These are phyloP conservation scores for Akabosia matsudoensis DNA, from an alignment of 1,140 invertebrate species.

Conservation along the genomic window DNA sequence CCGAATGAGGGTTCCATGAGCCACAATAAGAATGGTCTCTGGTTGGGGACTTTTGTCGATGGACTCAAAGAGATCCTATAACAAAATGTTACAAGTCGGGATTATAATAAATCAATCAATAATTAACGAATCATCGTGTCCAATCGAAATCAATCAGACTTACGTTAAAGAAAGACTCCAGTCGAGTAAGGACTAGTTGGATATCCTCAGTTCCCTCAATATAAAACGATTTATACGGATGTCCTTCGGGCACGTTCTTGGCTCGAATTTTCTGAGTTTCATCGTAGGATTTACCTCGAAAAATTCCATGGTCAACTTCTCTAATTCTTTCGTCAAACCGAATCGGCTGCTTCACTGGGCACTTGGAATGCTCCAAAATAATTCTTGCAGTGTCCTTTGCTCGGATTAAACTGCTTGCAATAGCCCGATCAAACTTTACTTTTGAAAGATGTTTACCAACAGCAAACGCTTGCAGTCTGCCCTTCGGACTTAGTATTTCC, in stretches of 20 bases:
- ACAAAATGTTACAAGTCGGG: neutral
- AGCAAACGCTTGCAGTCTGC: neutral
- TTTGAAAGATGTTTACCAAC: neutral
- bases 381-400: neutral
- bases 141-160: neutral
- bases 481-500: slow-evolving; percentile 1
- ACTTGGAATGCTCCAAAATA: slow-evolving; percentile 9
- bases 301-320: slow-evolving; percentile 3
- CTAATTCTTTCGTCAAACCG: neutral
- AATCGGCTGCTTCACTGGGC: neutral
- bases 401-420: neutral
- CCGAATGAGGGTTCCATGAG: neutral
- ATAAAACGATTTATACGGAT: slow-evolving; percentile 14
- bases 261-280: neutral
- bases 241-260: neutral
- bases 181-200: neutral
- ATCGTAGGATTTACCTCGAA: neutral
- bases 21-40: neutral
- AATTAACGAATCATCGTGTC: neutral
- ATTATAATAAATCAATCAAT: neutral
- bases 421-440: neutral
- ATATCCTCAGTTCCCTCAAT: slow-evolving; percentile 5
- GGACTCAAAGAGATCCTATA: neutral
- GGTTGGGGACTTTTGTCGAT: neutral
- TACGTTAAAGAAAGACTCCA: slow-evolving; percentile 11